Conservation (phyloP, 2,888 invertebrate genomes). For the Pseudococcus viburni region DNA sequence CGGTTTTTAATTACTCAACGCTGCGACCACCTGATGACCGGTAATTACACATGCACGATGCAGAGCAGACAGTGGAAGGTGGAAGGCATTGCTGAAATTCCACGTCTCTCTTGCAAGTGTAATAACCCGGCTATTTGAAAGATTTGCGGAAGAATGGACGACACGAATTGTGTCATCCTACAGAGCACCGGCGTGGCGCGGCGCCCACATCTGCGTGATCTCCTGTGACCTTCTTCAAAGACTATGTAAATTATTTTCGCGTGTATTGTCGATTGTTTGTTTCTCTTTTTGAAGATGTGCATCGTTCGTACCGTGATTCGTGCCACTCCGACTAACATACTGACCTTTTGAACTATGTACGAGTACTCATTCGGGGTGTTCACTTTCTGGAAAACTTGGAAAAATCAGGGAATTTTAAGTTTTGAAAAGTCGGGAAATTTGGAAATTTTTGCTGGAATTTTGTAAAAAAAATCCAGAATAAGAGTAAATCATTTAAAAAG, state of each 20-base stretch:
- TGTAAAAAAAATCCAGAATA: too few species aligned
- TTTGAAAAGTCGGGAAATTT: too few species aligned
- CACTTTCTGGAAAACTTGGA: too few species aligned
- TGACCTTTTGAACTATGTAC: slow-evolving; percentile 52
- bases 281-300: background rate
- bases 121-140: background rate
- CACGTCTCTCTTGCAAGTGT: background rate
- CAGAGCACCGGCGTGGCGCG: background rate
- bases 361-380: background rate
- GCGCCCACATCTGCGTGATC: slow-evolving; percentile 39
- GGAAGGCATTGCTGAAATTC: background rate
- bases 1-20: background rate
- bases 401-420: too few species aligned
- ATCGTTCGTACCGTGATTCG: background rate
- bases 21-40: background rate
- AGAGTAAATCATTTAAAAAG: too few species aligned
- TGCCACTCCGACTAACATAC: slow-evolving; percentile 4
- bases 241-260: slow-evolving; percentile 31
- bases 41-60: background rate
- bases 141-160: background rate
- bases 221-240: slow-evolving; percentile 41
- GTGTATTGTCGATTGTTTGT: background rate
- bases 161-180: slow-evolving; percentile 4
- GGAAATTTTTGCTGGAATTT: too few species aligned
- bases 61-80: background rate